Percentiles rank a stretch among this genome's conserved stretches.
Evolutionary conservation across 2,888 invertebrate genomes (phyloP).

Genomic region (Elmis aenea): DNA sequence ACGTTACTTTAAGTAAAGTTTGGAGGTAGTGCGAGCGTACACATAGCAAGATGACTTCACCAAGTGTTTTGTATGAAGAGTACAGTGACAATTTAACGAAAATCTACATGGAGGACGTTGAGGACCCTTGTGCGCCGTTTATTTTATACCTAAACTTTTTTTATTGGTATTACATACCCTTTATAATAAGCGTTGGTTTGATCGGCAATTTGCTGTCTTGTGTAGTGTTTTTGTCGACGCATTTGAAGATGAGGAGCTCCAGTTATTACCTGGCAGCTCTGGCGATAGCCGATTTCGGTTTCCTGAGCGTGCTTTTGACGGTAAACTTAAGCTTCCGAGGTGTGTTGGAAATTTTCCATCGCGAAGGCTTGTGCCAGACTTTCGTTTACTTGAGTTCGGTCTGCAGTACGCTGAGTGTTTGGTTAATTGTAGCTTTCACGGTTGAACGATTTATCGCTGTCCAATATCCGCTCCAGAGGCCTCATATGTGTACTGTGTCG

Average conservation of each 20-base stretch:
- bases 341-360: slow-evolving; percentile 49
- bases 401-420: slow-evolving; percentile 61
- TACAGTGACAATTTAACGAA: neutral
- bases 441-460: slow-evolving; percentile 65
- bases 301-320: slow-evolving; percentile 51
- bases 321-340: slow-evolving; percentile 52
- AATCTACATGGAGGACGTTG: neutral
- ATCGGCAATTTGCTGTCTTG: slow-evolving; percentile 58
- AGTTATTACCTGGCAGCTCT: slow-evolving; percentile 61
- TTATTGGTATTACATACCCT: slow-evolving; percentile 56
- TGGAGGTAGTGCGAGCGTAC: no score
- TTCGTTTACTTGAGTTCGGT: slow-evolving; percentile 40
- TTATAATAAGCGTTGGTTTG: slow-evolving; percentile 55
- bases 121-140: slow-evolving; percentile 13
- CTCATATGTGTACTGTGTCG: slow-evolving; percentile 57
- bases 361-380: slow-evolving; percentile 52
- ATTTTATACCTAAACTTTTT: slow-evolving; percentile 46
- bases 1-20: no score
- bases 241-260: slow-evolving; percentile 57
- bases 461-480: slow-evolving; percentile 56
- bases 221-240: slow-evolving; percentile 56
- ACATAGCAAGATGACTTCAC: no score
- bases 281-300: slow-evolving; percentile 57
- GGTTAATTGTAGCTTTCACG: slow-evolving; percentile 66
- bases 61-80: no score